Evolutionary conservation across 2,888 invertebrate species (phyloP).

Genomic region (Tineola bisselliella): DNA sequence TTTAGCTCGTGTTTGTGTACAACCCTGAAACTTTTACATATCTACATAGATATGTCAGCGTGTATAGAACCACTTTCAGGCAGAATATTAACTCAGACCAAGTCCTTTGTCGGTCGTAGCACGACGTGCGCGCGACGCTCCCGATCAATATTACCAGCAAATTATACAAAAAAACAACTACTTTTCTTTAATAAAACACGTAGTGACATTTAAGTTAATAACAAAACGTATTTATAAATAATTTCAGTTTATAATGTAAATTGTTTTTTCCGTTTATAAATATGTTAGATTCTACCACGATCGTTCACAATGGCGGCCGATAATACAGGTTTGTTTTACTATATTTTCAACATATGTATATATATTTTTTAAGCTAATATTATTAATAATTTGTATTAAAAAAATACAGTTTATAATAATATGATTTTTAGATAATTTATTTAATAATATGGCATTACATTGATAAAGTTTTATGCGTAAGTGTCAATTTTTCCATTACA

Average conservation of each 20-base stretch:
- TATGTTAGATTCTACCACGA: background rate
- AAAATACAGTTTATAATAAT: no score
- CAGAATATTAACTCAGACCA: background rate
- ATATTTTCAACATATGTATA: no score
- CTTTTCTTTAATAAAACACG: background rate
- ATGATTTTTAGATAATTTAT: no score
- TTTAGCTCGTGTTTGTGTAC: background rate
- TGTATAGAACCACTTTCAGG: background rate
- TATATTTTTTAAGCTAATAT: background rate
- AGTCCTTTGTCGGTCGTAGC: background rate
- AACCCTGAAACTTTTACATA: constrained; percentile 2
- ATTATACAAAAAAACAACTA: background rate
- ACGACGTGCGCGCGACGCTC: background rate
- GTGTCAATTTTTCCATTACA: background rate
- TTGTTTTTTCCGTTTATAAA: background rate
- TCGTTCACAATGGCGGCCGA: background rate
- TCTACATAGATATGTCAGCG: background rate
- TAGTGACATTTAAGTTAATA: background rate
- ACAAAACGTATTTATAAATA: background rate
- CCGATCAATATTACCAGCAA: background rate
- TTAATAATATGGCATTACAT: background rate
- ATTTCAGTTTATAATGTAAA: background rate
- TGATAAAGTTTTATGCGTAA: background rate
- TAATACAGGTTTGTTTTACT: background rate
- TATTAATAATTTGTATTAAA: no score